Percentiles rank a stretch among this genome's conserved stretches.
These are phyloP conservation scores for Ectropis crepuscularia DNA, from an alignment of 2,888 invertebrate genomes.

Conservation along the genomic window DNA sequence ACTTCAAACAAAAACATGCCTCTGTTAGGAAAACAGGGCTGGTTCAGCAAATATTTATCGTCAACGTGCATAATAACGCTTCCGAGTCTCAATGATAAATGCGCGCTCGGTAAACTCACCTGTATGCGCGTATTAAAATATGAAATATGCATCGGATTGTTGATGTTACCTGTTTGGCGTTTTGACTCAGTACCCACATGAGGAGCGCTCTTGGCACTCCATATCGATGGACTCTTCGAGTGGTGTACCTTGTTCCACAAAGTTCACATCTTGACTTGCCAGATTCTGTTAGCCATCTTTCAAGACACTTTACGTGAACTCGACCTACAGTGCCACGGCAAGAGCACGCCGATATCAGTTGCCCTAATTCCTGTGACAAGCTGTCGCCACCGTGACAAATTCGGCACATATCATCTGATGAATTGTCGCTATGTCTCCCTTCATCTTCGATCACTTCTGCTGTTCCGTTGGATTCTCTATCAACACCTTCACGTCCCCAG, in stretches of 20 bases:
- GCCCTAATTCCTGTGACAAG: conserved; percentile 63
- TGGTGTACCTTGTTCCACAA: conserved; percentile 88
- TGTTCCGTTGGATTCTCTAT: conserved; percentile 39
- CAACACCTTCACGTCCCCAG: conserved; percentile 54
- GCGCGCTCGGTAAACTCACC: conserved; percentile 15
- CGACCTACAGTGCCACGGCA: conserved; percentile 88
- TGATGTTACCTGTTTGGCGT: conserved; percentile 72
- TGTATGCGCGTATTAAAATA: conserved; percentile 1
- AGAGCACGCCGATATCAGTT: conserved; percentile 74
- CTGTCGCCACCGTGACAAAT: conserved; percentile 77
- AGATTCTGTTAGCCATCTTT: conserved; percentile 90
- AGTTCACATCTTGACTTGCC: conserved; percentile 89
- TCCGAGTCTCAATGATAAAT: conserved; percentile 23
- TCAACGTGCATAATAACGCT: conserved; percentile 7
- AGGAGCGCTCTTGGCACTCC: conserved; percentile 82
- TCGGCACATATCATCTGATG: conserved; percentile 74
- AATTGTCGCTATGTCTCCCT: conserved; percentile 61
- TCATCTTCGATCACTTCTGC: conserved; percentile 48
- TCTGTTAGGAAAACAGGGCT: conserved; percentile 38
- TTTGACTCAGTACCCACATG: conserved; percentile 85
- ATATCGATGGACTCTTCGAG: conserved; percentile 86
- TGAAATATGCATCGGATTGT: neutral
- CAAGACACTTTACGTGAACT: conserved; percentile 89
- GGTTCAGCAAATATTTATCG: conserved; percentile 7
- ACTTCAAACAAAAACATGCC: conserved; percentile 5